A percentile compares a stretch with the other conserved stretches of the same genome.
phyloP scores from a whole-genome alignment of 2,888 invertebrate species.

The Caenorhabditis sp. region DNA sequence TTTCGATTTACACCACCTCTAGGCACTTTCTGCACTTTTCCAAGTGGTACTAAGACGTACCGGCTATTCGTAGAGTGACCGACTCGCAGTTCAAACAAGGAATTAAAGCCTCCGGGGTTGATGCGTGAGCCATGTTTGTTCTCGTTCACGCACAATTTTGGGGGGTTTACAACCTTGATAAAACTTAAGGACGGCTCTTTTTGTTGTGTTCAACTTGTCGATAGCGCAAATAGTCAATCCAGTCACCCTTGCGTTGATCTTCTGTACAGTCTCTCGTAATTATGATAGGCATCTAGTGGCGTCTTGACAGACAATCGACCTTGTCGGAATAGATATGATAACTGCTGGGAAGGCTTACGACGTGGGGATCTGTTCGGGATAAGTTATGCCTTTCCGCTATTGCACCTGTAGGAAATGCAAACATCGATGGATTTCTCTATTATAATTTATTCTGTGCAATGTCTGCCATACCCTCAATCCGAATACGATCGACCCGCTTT shows the following conservation, averaged over 20 bases:
- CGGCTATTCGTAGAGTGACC: slow-evolving; percentile 13
- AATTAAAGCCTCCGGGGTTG: slow-evolving; percentile 37
- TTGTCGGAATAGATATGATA: slow-evolving; percentile 38
- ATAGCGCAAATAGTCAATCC: neutral
- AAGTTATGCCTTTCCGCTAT: neutral
- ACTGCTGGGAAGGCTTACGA: neutral
- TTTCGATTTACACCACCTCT: neutral
- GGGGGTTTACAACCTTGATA: slow-evolving; percentile 40
- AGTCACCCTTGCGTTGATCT: neutral
- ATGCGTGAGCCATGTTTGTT: slow-evolving; percentile 51
- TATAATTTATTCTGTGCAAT: slow-evolving; percentile 21
- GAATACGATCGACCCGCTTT: neutral
- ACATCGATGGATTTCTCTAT: neutral
- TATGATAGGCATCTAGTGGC: slow-evolving; percentile 35
- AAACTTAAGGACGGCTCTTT: slow-evolving; percentile 27
- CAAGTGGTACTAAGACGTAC: slow-evolving; percentile 40
- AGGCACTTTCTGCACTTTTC: neutral
- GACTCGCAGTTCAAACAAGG: slow-evolving; percentile 52
- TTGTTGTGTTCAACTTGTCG: neutral
- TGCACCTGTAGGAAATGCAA: slow-evolving; percentile 36
- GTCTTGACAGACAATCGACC: slow-evolving; percentile 29
- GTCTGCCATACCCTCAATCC: neutral
- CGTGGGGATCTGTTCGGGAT: neutral
- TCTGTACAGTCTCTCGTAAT: slow-evolving; percentile 9
- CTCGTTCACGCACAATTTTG: slow-evolving; percentile 26